Evolutionary conservation across 2,888 invertebrate species (phyloP), one percentile per base, ranked within the genome.

Genomic region (Chironomus tentans): DNA sequence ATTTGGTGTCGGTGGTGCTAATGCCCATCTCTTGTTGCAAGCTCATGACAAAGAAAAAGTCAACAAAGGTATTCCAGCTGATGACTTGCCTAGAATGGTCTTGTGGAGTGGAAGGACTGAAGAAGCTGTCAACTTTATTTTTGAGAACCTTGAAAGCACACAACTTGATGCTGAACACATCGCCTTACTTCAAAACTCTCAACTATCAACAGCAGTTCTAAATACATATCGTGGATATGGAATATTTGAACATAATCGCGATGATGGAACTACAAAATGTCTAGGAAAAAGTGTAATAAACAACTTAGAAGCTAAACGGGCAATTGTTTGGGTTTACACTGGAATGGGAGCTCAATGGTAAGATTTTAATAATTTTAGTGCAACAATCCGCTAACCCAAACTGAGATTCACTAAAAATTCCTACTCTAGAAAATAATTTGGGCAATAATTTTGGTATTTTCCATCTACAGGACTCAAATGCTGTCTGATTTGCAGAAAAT

Each of bases 291-390:
- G 88, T 48, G 82, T 88, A 28, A 86, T 88, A 78, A 88, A 89
- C 82, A 88, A 86, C 81, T 86, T 88, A 0, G 90, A 89, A 0
- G 84, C 86, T 0, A 86, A 86, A 74, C 86, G 90, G 0, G 93
- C 94, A 1, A 85, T 95, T 0, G 95, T 95, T 89, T 95, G 92
- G 84, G 90, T 95, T 56, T 97, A 94, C 85, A 93, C 95, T 73
- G 95, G 95, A 47, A 93, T 97, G 93, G 94, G 94, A 94, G 95
- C 93, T 18, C 56, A 56, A 56, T 56, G 56, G 28, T 28, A 28
- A 28, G 28, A 28, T 4, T 28, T 5, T 28, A 1, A 28, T 5
- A 3, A 28, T 28, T 28, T 28, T 28, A 24, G 28, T 28, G 28
- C 28, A 28, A 28, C 5, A 28, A 28, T 28, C 28, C 4, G 28